phyloP scores from a whole-genome alignment of 2,888 invertebrate species.

The Pycnomerus fuliginosus region DNA sequence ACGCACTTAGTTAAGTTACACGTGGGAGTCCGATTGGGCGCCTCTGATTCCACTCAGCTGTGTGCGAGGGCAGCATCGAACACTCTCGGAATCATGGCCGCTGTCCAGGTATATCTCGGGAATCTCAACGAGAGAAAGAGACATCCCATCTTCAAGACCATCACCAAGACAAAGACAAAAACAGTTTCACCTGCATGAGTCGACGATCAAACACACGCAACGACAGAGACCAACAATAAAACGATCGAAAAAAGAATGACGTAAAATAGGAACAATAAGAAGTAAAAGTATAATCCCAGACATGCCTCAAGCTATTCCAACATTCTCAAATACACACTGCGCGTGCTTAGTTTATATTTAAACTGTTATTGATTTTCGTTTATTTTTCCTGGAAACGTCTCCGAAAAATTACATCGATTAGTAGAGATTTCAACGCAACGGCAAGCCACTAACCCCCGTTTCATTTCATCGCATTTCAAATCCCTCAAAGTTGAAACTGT shows the following conservation, averaged over 20 bases:
- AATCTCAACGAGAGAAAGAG: slow-evolving; percentile 24
- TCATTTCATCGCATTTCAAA: background rate
- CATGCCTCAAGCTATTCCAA: slow-evolving; percentile 44
- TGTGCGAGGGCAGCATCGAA: slow-evolving; percentile 44
- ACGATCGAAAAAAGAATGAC: slow-evolving; percentile 46
- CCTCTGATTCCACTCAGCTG: slow-evolving; percentile 40
- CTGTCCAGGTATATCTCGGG: slow-evolving; percentile 36
- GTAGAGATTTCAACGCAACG: slow-evolving; percentile 17
- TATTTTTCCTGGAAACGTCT: too few species aligned
- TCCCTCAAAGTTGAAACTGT: background rate
- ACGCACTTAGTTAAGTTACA: too few species aligned
- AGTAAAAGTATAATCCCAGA: slow-evolving; percentile 49
- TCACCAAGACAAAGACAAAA: slow-evolving; percentile 13
- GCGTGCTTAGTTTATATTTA: slow-evolving; percentile 26
- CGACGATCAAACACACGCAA: slow-evolving; percentile 36
- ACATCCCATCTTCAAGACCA: slow-evolving; percentile 2
- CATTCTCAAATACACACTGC: slow-evolving; percentile 38
- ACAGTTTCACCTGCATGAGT: slow-evolving; percentile 43
- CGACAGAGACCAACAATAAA: slow-evolving; percentile 42
- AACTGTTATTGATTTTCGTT: slow-evolving; percentile 15
- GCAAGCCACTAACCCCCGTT: slow-evolving; percentile 5
- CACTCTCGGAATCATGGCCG: slow-evolving; percentile 47
- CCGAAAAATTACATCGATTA: too few species aligned
- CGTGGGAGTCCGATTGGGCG: slow-evolving; percentile 22
- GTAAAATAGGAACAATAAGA: slow-evolving; percentile 49